Conservation (phyloP, 1,140 invertebrate genomes). For the Drosophila chauvacae region DNA sequence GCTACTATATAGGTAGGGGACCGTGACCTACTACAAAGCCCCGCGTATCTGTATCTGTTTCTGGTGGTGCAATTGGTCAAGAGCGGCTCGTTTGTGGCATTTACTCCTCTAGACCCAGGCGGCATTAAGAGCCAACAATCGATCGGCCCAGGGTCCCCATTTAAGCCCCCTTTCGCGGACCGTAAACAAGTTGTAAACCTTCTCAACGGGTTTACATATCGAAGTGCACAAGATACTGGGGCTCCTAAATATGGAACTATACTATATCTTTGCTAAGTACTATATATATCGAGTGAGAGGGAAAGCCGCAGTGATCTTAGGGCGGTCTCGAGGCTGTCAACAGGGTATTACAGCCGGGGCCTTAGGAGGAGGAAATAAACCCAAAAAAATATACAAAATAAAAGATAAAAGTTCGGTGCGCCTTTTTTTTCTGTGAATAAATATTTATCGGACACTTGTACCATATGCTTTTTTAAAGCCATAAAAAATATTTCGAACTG, state of each 20-base stretch:
- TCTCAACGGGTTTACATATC: conserved; percentile 34
- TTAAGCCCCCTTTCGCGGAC: conserved; percentile 46
- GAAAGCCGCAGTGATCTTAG: conserved; percentile 29
- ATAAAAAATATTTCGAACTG: background rate
- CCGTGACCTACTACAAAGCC: conserved; percentile 74
- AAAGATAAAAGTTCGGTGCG: conserved; percentile 33
- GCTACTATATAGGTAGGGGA: background rate
- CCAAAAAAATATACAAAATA: conserved; percentile 19
- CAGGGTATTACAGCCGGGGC: conserved; percentile 32
- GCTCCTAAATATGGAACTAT: conserved; percentile 7
- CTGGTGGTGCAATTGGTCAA: conserved; percentile 69
- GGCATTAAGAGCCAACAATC: conserved; percentile 52
- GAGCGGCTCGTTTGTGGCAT: conserved; percentile 60
- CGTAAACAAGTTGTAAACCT: conserved; percentile 62
- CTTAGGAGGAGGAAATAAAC: conserved; percentile 38
- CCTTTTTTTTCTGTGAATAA: background rate
- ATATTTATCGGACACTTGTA: conserved; percentile 4
- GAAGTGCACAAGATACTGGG: conserved; percentile 20
- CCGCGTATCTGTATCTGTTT: conserved; percentile 8
- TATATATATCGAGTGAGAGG: conserved; percentile 31
- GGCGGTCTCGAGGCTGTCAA: conserved; percentile 41
- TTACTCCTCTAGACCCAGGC: conserved; percentile 11
- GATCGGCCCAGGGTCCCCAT: conserved; percentile 34
- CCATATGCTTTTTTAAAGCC: background rate
- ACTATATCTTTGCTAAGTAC: conserved; percentile 1